Conservation (phyloP, 2,113 vertebrate genomes). For the Oreochromis tanganicae region DNA sequence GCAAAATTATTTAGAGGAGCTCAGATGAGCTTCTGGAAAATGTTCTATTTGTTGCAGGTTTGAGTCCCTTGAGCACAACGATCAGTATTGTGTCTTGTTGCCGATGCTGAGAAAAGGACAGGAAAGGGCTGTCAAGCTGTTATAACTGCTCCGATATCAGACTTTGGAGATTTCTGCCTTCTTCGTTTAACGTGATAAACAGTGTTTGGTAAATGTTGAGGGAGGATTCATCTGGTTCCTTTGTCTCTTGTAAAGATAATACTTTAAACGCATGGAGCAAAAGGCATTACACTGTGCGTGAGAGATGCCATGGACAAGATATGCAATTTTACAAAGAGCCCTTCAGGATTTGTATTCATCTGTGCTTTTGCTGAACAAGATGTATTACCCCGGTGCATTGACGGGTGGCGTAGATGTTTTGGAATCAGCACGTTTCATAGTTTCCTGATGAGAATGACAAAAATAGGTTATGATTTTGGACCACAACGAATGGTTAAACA, state of each 20-base stretch:
- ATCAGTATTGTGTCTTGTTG: slow-evolving; percentile 56
- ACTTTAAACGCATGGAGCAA: background rate
- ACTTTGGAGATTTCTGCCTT: background rate
- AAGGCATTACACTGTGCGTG: background rate
- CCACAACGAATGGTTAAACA: background rate
- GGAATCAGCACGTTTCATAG: slow-evolving; percentile 23
- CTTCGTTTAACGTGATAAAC: slow-evolving; percentile 3
- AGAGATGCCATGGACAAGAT: background rate
- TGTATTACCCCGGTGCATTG: slow-evolving; percentile 24
- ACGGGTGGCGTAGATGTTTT: slow-evolving; percentile 11
- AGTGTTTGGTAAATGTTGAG: slow-evolving; percentile 14
- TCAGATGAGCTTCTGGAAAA: slow-evolving; percentile 21
- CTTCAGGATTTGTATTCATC: slow-evolving; percentile 46
- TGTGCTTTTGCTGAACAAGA: slow-evolving; percentile 25
- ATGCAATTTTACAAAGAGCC: slow-evolving; percentile 27
- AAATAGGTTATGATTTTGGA: background rate
- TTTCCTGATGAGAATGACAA: slow-evolving; percentile 19
- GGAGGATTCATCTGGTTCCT: slow-evolving; percentile 1
- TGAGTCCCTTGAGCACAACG: slow-evolving; percentile 18
- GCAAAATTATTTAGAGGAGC: slow-evolving; percentile 63
- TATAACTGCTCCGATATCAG: background rate
- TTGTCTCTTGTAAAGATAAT: slow-evolving; percentile 18
- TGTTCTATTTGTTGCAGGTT: slow-evolving; percentile 44
- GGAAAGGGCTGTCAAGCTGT: background rate
- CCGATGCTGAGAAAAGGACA: slow-evolving; percentile 9